These are phyloP conservation scores for Neomorphus geoffroyi DNA, from an alignment of 2,797 vertebrate genomes.

Conservation along the genomic window DNA sequence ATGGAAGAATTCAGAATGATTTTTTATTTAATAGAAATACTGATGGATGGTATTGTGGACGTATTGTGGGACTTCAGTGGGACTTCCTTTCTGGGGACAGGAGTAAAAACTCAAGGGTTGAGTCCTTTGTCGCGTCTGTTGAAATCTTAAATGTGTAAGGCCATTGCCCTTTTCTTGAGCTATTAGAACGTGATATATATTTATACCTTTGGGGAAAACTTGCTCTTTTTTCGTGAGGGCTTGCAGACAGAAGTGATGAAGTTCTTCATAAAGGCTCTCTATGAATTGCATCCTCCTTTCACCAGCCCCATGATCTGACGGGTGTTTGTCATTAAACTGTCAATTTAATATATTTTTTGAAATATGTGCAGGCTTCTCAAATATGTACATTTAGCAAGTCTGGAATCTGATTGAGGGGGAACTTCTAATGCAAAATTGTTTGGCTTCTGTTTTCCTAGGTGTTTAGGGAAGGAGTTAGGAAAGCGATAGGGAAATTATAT, in stretches of 20 bases:
- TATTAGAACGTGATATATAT: background rate
- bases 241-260: background rate
- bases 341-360: background rate
- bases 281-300: background rate
- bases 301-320: background rate
- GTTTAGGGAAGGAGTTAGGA: background rate
- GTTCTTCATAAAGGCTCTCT: background rate
- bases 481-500: background rate
- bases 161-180: background rate
- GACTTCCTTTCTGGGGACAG: background rate
- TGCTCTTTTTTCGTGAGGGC: background rate
- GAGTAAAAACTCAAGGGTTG: background rate
- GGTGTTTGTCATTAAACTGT: background rate
- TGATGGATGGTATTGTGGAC: background rate
- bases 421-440: background rate
- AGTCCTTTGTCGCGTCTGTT: conserved; percentile 7
- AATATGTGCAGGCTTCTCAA: background rate
- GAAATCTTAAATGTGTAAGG: background rate
- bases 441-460: background rate
- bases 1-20: background rate
- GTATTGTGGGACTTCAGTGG: background rate
- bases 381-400: background rate
- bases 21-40: background rate
- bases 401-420: background rate
- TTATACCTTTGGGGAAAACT: background rate